Evolutionary conservation across 2,113 vertebrate species (phyloP), one percentile per base, ranked within the genome.

Genomic region (Callaeas wilsoni): DNA sequence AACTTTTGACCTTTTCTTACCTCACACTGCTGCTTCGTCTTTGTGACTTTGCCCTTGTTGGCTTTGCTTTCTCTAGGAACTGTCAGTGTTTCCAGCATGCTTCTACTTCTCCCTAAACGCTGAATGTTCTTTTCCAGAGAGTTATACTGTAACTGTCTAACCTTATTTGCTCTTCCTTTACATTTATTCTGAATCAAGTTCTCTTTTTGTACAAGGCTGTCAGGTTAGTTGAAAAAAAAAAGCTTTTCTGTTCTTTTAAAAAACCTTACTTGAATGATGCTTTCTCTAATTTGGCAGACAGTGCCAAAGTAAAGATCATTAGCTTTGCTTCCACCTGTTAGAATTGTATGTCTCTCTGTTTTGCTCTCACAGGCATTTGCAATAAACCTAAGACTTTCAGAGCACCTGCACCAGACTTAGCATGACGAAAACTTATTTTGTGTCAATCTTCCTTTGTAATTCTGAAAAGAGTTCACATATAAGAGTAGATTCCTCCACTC

Each of bases 1-100:
- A 90, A 91, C 71, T 94, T 96, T 60, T 90, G 92, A 96, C 96
- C 88, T 96, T 97, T 97, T 39, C 56, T 81, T 93, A 65, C 59
- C 75, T 90, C 64, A 39, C 5, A 23, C 26, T 69, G 26, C 41
- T 81, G 37, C 52, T 92, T 4, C 53, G 73, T 79, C 89, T 69
- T 84, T 95, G 70, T 96, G 59, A 75, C 20, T 93, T 75, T 62
- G 47, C 56, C 70, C 47, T 91, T 82, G 55, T 67, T 87, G 63
- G 20, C 75, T 90, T 86, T 81, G 25, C 86, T 84, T 94, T 90
- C 74, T 88, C 70, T 39, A 65, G 77, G 56, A 95, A 39, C 75
- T 93, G 52, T 88, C 86, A 78, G 71, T 65, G 53, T 85, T 96
- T 95, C 32, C 89, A 90, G 74, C 19, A 83, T 74, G 57, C 13